These are phyloP conservation scores for Marisa cornuarietis DNA, from an alignment of 1,140 invertebrate species.

Conservation along the genomic window DNA sequence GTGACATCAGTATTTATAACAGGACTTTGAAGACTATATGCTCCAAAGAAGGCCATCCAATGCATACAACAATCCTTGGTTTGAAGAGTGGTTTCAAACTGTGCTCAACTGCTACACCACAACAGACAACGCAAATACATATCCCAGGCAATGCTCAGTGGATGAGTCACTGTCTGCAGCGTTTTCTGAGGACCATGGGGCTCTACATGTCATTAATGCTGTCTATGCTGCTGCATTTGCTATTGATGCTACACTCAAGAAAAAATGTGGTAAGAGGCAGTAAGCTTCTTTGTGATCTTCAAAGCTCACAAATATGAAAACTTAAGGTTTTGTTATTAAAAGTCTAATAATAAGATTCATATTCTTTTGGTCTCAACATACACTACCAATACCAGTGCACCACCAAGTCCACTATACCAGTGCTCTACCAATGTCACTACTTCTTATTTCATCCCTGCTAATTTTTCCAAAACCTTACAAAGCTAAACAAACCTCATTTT, in stretches of 20 bases:
- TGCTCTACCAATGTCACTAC: too few relatives aligned
- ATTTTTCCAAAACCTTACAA: too few relatives aligned
- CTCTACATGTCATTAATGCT: conserved; percentile 57
- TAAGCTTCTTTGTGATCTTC: not conserved
- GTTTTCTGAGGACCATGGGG: conserved; percentile 41
- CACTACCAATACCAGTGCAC: too few relatives aligned
- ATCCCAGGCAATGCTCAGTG: conserved; percentile 38
- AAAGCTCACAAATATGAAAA: too few relatives aligned
- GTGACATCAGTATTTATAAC: not conserved
- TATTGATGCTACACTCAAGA: conserved; percentile 47
- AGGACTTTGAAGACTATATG: conserved; percentile 54
- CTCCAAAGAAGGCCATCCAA: conserved; percentile 49
- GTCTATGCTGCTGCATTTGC: conserved; percentile 56
- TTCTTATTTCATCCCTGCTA: too few relatives aligned
- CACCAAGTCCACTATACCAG: too few relatives aligned
- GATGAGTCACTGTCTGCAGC: not conserved
- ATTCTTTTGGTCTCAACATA: too few relatives aligned
- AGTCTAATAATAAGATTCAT: too few relatives aligned
- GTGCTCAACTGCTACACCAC: conserved; percentile 54
- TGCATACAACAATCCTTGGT: conserved; percentile 61
- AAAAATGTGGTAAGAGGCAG: conserved; percentile 45
- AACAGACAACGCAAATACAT: conserved; percentile 37
- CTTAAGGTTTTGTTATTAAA: too few relatives aligned
- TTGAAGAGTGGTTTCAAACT: conserved; percentile 59
- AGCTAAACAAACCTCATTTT: too few relatives aligned